Conservation (phyloP, 2,113 vertebrate species). For the Oreochromis aureus region DNA sequence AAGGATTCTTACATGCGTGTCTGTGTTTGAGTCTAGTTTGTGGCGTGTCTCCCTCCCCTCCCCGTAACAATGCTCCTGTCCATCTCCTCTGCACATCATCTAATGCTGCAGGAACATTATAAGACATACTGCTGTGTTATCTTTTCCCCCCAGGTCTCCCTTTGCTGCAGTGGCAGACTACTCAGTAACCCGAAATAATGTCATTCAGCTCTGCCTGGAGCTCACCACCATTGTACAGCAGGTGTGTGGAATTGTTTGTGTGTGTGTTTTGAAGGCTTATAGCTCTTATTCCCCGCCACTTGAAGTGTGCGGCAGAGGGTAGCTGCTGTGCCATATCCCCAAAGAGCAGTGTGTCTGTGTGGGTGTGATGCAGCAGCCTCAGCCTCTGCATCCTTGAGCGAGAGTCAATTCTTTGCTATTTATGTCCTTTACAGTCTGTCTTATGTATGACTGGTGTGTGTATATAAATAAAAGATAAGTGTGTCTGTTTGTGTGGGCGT, state of each 20-base stretch:
- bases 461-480: conserved; percentile 30
- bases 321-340: conserved; percentile 16
- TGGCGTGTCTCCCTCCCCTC: not conserved
- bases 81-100: conserved; percentile 6
- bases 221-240: conserved; percentile 97
- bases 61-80: not conserved
- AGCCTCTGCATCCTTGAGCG: conserved; percentile 14
- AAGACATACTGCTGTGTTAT: conserved; percentile 35
- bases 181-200: conserved; percentile 95
- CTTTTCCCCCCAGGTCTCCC: conserved; percentile 81
- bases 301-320: not conserved
- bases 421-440: conserved; percentile 27
- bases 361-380: conserved; percentile 31
- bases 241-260: conserved; percentile 68
- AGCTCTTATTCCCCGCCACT: conserved; percentile 28
- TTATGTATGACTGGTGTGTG: conserved; percentile 22
- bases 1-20: not conserved
- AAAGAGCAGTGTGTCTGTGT: conserved; percentile 17
- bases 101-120: conserved; percentile 13
- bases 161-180: conserved; percentile 98
- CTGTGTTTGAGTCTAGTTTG: not conserved
- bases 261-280: conserved; percentile 30
- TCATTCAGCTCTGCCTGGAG: conserved; percentile 98
- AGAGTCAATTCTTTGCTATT: conserved; percentile 34
- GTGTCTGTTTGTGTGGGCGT: conserved; percentile 33